Evolutionary conservation across 2,113 vertebrate genomes (phyloP).

Genomic region (Pimephales promelas): DNA sequence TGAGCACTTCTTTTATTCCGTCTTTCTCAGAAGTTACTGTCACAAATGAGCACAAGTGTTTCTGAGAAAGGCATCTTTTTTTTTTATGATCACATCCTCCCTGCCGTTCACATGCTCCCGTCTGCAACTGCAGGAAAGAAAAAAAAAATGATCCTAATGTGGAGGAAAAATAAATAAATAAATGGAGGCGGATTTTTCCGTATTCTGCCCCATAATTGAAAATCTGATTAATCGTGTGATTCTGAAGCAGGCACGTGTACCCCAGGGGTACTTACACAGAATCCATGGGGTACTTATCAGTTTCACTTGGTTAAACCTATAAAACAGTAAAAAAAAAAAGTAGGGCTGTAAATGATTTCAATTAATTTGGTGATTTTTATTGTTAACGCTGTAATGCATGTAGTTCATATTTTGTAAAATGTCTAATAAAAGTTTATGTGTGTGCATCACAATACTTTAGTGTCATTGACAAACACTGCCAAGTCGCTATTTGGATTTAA

Average conservation of each 20-base stretch:
- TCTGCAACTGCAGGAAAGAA: slow-evolving; percentile 1
- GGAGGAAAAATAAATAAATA: background rate
- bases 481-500: too few species aligned
- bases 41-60: slow-evolving; percentile 33
- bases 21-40: slow-evolving; percentile 41
- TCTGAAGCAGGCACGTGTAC: slow-evolving; percentile 11
- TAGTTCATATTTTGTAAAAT: background rate
- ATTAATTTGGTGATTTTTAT: background rate
- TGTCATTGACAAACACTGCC: too few species aligned
- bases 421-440: too few species aligned
- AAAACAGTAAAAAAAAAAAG: background rate
- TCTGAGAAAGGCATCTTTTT: slow-evolving; percentile 2
- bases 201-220: slow-evolving; percentile 51
- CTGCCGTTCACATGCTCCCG: background rate
- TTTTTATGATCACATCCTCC: background rate
- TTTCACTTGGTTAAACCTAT: background rate
- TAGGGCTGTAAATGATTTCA: background rate
- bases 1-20: slow-evolving; percentile 38
- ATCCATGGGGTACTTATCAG: slow-evolving; percentile 6
- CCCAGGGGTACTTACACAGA: background rate
- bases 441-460: too few species aligned
- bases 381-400: background rate
- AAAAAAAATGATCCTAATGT: slow-evolving; percentile 25
- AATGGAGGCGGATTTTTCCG: slow-evolving; percentile 1
- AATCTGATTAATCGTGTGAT: slow-evolving; percentile 9